Evolutionary conservation across 2,797 vertebrate genomes (phyloP).

Genomic region (Phoebastria nigripes): DNA sequence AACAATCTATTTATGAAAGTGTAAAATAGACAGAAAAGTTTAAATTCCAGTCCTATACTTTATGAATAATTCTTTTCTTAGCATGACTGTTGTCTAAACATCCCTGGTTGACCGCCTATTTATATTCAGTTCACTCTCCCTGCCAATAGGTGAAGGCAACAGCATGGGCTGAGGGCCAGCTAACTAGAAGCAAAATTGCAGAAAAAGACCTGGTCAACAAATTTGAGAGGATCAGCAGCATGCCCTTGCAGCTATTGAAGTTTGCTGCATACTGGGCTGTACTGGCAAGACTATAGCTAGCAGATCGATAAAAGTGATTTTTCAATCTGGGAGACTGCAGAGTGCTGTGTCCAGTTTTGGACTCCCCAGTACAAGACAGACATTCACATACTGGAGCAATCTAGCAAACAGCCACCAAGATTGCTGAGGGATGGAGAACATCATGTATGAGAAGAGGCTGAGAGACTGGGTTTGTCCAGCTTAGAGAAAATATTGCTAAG

Average conservation of each 20-base stretch:
- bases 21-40: not conserved
- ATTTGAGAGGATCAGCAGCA: fast-evolving
- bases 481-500: not conserved
- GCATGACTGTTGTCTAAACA: not conserved
- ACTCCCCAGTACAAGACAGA: not conserved
- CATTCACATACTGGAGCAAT: not conserved
- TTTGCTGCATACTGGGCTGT: not conserved
- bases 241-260: not conserved
- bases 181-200: not conserved
- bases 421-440: not conserved
- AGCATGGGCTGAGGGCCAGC: not conserved
- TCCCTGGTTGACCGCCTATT: not conserved
- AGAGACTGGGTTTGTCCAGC: not conserved
- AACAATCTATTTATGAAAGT: not conserved
- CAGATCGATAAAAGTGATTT: not conserved
- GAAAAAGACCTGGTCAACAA: not conserved
- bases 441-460: not conserved
- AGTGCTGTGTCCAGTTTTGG: not conserved
- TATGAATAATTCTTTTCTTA: not conserved
- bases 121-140: not conserved
- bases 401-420: not conserved
- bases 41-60: not conserved
- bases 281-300: not conserved
- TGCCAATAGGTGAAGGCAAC: not conserved
- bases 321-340: not conserved